Percentiles rank a stretch among this genome's conserved stretches.
These are phyloP conservation scores for Perizoma affinitatum DNA, from an alignment of 2,888 invertebrate species.

Conservation along the genomic window DNA sequence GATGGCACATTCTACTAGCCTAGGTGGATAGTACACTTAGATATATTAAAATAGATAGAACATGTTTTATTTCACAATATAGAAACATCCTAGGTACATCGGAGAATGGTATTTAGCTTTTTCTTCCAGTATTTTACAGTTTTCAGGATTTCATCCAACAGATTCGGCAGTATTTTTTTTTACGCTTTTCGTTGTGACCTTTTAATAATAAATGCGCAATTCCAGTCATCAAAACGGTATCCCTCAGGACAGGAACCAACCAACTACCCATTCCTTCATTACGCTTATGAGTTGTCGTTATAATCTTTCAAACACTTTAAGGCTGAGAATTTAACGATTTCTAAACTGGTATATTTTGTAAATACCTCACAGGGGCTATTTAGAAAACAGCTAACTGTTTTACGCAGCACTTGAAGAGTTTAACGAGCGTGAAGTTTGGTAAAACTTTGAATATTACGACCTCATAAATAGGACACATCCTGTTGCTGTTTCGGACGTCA, in stretches of 20 bases:
- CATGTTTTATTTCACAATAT: no score
- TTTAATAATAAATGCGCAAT: not conserved
- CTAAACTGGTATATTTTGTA: constrained; percentile 67
- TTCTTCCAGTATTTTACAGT: no score
- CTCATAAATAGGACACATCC: constrained; percentile 51
- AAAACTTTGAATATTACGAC: constrained; percentile 44
- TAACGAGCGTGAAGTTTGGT: constrained; percentile 52
- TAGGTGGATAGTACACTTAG: no score
- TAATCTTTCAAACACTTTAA: constrained; percentile 21
- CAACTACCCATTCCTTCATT: constrained; percentile 4
- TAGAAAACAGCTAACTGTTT: constrained; percentile 56
- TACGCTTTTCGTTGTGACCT: not conserved
- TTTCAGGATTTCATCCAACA: no score
- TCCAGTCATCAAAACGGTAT: not conserved
- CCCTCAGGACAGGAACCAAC: constrained; percentile 10
- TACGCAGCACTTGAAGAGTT: constrained; percentile 50
- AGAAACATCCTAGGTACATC: no score
- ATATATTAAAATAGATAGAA: no score
- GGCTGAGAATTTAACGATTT: constrained; percentile 50
- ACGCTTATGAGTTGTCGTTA: constrained; percentile 10
- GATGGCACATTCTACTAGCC: no score
- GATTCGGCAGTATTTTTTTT: not conserved
- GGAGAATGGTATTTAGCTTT: no score
- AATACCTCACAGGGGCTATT: constrained; percentile 59
- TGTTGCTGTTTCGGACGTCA: constrained; percentile 49